Evolutionary conservation across 2,888 invertebrate genomes (phyloP), one percentile per base, ranked within the genome.

Genomic region (Polyommatus icarus): DNA sequence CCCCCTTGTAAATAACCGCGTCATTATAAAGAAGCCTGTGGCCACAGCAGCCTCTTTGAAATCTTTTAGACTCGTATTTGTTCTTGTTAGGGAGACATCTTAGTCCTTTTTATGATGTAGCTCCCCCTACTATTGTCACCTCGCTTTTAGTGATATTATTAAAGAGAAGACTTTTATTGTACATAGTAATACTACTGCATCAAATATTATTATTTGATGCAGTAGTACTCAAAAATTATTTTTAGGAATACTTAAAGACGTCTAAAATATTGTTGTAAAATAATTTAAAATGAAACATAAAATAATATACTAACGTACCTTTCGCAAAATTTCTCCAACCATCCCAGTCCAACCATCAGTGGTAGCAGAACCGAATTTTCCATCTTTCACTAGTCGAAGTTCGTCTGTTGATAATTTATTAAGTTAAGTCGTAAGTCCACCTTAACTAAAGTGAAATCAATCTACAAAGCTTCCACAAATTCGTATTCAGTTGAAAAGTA

Each of bases 281-380:
- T 36, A 36, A 36, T 36, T 36, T 36, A 36, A 36, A 36, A 36
- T 36, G 36, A 36, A 36, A 36, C 7, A 36, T 36, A 36, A 36
- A 36, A 36, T 36, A 36, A 36, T 36, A 36, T 36, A 36, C 36
- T 36, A 36, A 36, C 7, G 36, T 94, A 98, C 98, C 95, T 97
- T 96, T 89, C 97, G 95, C 76, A 98, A 96, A 80, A 98, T 95
- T 90, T 98, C 98, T 15, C 98, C 98, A 67, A 98, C 96, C 95
- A 98, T 96, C 76, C 98, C 98, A 85, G 98, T 97, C 97, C 98
- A 98, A 76, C 97, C 97, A 40, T 97, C 97, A 78, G 96, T 95
- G 67, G 96, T 94, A 59, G 81, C 71, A 88, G 96, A 95, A 1
- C 98, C 98, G 86, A 98, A 98, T 85, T 96, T 96, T 32, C 96